Conservation (phyloP, 2,797 vertebrate genomes). For the Aphelocoma californica region DNA sequence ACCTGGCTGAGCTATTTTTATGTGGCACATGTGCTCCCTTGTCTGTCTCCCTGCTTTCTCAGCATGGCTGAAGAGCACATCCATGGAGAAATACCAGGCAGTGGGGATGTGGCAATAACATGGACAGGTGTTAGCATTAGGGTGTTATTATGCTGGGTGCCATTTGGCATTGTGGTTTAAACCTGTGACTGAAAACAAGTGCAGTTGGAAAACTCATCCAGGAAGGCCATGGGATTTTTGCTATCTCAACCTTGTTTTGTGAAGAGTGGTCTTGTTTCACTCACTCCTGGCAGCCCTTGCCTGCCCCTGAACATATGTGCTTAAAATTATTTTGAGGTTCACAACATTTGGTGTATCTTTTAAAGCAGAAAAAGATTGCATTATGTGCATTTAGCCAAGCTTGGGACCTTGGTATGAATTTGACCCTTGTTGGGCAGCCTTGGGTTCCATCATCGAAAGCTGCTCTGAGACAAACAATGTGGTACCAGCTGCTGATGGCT, state of each 20-base stretch:
- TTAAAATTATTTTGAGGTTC: background rate
- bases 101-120: background rate
- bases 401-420: background rate
- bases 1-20: slow-evolving; percentile 11
- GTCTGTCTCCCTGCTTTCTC: background rate
- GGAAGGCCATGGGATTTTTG: background rate
- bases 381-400: accelerated
- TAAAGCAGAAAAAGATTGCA: background rate
- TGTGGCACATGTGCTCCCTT: background rate
- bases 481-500: background rate
- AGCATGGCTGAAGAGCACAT: background rate
- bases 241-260: background rate
- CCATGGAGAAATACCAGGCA: background rate
- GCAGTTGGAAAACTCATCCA: background rate
- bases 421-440: background rate
- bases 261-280: background rate
- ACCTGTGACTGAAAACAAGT: background rate
- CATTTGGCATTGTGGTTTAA: background rate
- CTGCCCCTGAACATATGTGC: background rate
- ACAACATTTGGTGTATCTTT: background rate
- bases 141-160: background rate
- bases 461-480: background rate
- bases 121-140: background rate
- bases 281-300: background rate
- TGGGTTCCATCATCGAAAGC: background rate